Conservation (phyloP, 2,888 invertebrate genomes). For the Amphipoea lucens region DNA sequence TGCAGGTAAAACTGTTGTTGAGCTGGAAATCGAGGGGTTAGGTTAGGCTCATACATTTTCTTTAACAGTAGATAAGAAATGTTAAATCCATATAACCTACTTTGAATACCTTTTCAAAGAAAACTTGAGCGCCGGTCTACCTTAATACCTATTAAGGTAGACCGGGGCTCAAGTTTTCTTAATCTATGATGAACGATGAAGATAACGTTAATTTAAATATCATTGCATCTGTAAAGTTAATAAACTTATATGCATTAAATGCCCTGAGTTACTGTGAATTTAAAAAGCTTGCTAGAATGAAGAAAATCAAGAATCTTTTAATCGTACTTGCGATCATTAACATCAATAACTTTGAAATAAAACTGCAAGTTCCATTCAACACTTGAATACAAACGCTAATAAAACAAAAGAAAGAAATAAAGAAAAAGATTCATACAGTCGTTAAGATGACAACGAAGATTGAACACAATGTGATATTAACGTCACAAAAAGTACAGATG, state of each 20-base stretch:
- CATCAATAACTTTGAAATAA: conserved; percentile 22
- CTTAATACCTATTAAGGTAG: neutral
- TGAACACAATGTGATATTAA: conserved; percentile 53
- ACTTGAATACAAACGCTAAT: conserved; percentile 17
- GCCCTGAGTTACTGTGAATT: neutral
- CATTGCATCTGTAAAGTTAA: neutral
- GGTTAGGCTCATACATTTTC: neutral
- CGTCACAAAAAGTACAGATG: conserved; percentile 37
- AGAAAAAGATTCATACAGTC: conserved; percentile 41
- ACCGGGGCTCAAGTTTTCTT: conserved; percentile 8
- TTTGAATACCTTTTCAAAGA: neutral
- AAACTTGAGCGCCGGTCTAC: neutral
- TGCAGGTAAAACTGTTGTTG: conserved; percentile 14
- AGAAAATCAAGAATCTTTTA: neutral
- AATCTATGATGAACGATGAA: neutral
- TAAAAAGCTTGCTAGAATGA: neutral
- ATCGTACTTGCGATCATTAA: neutral
- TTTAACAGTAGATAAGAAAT: neutral
- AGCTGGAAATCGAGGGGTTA: neutral
- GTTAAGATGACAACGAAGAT: conserved; percentile 51
- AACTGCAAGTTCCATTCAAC: conserved; percentile 29
- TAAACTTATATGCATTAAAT: conserved; percentile 1
- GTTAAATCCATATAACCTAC: neutral
- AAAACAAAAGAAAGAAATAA: conserved; percentile 22
- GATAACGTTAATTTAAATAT: neutral